Conservation (phyloP, 2,888 invertebrate species). For the Microctonus aethiopoides region DNA sequence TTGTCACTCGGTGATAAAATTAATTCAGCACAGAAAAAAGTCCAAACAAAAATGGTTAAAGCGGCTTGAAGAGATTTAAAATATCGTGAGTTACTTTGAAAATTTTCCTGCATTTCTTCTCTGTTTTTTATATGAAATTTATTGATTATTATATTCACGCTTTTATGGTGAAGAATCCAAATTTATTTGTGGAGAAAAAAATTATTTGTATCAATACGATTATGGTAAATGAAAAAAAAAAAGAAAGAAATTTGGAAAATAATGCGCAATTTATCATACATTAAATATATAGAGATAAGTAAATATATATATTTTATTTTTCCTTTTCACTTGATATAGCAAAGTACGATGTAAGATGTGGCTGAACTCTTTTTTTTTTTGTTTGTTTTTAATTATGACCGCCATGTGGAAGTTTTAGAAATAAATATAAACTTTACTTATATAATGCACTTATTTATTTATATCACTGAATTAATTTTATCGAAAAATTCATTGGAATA, state of each 20-base stretch:
- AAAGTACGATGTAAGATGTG: background rate
- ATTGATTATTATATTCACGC: no score
- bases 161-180: no score
- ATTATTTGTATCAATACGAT: background rate
- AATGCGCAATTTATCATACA: background rate
- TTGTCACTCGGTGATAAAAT: constrained; percentile 98
- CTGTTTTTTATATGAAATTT: background rate
- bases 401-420: background rate
- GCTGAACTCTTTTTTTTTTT: background rate
- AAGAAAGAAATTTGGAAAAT: background rate
- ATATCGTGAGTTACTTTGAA: background rate
- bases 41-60: constrained; percentile 63
- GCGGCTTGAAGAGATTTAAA: constrained; percentile 52
- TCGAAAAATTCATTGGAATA: background rate
- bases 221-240: background rate
- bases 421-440: background rate
- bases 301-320: background rate
- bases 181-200: no score
- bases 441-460: background rate
- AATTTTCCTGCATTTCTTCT: background rate
- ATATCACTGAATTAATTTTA: background rate
- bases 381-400: background rate
- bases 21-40: constrained; percentile 87
- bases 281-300: background rate
- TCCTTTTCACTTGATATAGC: background rate